These are phyloP conservation scores for Drosophila micromelanica DNA, from an alignment of 1,140 invertebrate genomes.

Conservation along the genomic window DNA sequence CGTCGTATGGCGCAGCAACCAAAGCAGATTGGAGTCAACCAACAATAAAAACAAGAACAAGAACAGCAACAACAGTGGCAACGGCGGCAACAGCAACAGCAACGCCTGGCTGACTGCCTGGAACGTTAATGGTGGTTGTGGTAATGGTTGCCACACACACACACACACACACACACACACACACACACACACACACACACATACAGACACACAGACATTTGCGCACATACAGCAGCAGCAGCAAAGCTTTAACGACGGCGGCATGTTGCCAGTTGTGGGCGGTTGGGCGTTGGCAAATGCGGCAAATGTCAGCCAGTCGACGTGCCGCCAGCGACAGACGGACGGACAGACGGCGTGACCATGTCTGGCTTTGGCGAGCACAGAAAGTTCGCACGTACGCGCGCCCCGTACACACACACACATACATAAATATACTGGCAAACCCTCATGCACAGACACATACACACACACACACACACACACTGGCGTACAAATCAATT, in stretches of 20 bases:
- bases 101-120: conserved; percentile 73
- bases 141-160: conserved; percentile 77
- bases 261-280: conserved; percentile 69
- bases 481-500: conserved; percentile 77
- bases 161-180: conserved; percentile 40
- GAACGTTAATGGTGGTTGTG: conserved; percentile 82
- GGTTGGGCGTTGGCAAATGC: conserved; percentile 70
- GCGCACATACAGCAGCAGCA: conserved; percentile 39
- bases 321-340: conserved; percentile 69
- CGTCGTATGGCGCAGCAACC: conserved; percentile 80
- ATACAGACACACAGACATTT: conserved; percentile 39
- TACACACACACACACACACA: conserved; percentile 39
- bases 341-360: conserved; percentile 73
- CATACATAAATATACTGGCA: conserved; percentile 32
- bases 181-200: conserved; percentile 57
- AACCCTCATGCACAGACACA: not conserved
- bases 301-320: conserved; percentile 81
- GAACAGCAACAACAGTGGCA: conserved; percentile 49
- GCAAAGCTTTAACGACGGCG: conserved; percentile 53
- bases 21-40: conserved; percentile 83
- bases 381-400: conserved; percentile 67
- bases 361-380: conserved; percentile 80
- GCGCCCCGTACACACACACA: conserved; percentile 50
- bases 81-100: conserved; percentile 59
- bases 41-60: conserved; percentile 81